Percentiles rank a stretch among this genome's conserved stretches.
Conservation (phyloP, 2,797 vertebrate species). For the Epinephelus awoara region DNA sequence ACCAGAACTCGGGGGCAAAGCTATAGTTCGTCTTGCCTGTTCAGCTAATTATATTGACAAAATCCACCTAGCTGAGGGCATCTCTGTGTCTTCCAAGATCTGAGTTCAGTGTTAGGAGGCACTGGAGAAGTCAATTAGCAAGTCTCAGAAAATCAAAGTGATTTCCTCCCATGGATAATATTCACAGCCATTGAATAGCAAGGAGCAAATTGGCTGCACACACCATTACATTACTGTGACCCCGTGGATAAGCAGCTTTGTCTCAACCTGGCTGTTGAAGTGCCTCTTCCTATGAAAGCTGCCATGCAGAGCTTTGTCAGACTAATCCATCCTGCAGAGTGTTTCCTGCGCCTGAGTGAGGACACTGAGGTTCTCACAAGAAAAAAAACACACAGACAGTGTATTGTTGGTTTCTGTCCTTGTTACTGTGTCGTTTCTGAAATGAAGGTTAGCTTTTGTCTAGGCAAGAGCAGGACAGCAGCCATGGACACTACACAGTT, state of each 20-base stretch:
- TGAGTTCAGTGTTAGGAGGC: slow-evolving; percentile 61
- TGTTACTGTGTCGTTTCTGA: slow-evolving; percentile 32
- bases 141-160: slow-evolving; percentile 73
- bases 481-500: background rate
- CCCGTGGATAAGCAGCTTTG: slow-evolving; percentile 82
- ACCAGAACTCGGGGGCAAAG: slow-evolving; percentile 27
- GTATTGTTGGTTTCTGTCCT: slow-evolving; percentile 43
- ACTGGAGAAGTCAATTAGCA: slow-evolving; percentile 74
- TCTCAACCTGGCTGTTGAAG: slow-evolving; percentile 76
- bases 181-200: slow-evolving; percentile 69
- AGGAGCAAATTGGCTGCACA: slow-evolving; percentile 75
- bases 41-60: slow-evolving; percentile 67
- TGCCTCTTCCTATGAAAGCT: slow-evolving; percentile 70
- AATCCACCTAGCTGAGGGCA: slow-evolving; percentile 50
- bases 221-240: slow-evolving; percentile 77
- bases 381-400: slow-evolving; percentile 12
- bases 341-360: slow-evolving; percentile 55
- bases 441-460: slow-evolving; percentile 46
- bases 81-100: slow-evolving; percentile 49
- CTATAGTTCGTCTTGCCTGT: slow-evolving; percentile 27
- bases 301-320: slow-evolving; percentile 74
- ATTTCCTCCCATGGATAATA: slow-evolving; percentile 72
- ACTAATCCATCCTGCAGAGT: slow-evolving; percentile 76
- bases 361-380: slow-evolving; percentile 43
- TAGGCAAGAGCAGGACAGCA: background rate